A percentile compares a stretch with the other conserved stretches of the same genome.
These are phyloP conservation scores for Dryomyza anilis DNA, from an alignment of 2,888 invertebrate species.

Conservation along the genomic window DNA sequence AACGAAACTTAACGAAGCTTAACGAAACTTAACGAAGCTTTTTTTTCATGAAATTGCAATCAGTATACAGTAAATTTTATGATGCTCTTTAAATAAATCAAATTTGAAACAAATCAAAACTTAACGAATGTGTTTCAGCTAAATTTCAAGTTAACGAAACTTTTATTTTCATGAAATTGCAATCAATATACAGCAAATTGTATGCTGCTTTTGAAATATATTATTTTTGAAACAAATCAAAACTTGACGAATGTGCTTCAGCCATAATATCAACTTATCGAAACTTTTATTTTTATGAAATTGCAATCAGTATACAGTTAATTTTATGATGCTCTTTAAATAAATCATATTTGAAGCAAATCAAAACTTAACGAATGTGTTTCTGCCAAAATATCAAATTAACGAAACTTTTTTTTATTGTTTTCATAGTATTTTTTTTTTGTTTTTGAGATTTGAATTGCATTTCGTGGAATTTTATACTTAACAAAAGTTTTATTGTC, in stretches of 20 bases:
- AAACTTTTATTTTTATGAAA: constrained; percentile 1
- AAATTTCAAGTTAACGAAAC: not conserved
- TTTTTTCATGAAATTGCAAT: no score
- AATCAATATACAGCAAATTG: not conserved
- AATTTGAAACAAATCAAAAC: not conserved
- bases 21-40: not conserved
- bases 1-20: not conserved
- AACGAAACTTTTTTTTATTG: not conserved
- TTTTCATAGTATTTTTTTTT: no score
- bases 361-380: not conserved
- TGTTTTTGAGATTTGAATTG: no score
- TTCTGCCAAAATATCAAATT: not conserved
- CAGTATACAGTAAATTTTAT: no score
- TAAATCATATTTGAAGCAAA: not conserved
- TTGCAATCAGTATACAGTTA: not conserved
- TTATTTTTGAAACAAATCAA: not conserved
- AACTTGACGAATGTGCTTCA: not conserved
- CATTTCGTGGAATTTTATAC: no score
- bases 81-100: not conserved
- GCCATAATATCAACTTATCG: not conserved
- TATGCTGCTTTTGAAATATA: not conserved
- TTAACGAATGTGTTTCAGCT: not conserved
- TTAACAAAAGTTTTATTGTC: no score
- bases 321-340: not conserved
- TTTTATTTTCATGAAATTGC: not conserved